Base-by-base conservation (phyloP, 2,888 invertebrate genomes). In the Erpobdella octoculata region DNA sequence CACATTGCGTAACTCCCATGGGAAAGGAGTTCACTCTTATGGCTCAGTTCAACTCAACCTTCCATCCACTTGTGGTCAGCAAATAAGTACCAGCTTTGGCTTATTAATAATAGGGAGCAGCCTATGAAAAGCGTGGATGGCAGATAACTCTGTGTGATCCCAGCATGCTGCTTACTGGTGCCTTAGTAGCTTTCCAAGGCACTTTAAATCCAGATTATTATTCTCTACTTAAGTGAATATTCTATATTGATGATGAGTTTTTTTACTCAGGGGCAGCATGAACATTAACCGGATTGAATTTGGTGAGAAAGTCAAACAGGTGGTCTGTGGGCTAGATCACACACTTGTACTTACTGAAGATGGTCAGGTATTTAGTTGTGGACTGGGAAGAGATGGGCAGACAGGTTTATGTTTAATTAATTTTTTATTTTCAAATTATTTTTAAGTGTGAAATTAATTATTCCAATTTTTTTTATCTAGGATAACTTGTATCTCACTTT, bases 301-400 rank as follows among this genome's bases (percentile, higher is more conserved):
- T 15, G 70, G 33, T 1, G 38, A 58, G n/a, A 37, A 38, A 37
- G 46, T 74, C 35, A 65, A 61, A 38, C 74, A 74, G 73, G 87
- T 93, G 9, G 87, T 88, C 76, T 93, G 93, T 82, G 94, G 95
- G 0, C 93, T 93, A 82, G 95, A 96, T 86, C 93, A 94, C 80
- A 91, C 89, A 87, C 81, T 92, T 77, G 88, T 92, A 77, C 79
- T 95, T 75, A 91, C 91, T 74, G 87, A 88, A 78, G 85, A 86
- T 31, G 95, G 96, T 0, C 86, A 88, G 77, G 90, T 96, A 3
- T 93, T 88, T 80, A 87, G 90, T 0, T 95, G 92, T 83, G 96
- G 97, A 0, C 91, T 93, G 89, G 91, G 94, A 37, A 90, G 92
- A 0, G 95, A 96, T 83, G 97, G 97, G 0, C 96, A 96, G 85